Evolutionary conservation across 2,797 vertebrate species (phyloP), one percentile per base, ranked within the genome.

Genomic region (Schizothorax lantsangensis): DNA sequence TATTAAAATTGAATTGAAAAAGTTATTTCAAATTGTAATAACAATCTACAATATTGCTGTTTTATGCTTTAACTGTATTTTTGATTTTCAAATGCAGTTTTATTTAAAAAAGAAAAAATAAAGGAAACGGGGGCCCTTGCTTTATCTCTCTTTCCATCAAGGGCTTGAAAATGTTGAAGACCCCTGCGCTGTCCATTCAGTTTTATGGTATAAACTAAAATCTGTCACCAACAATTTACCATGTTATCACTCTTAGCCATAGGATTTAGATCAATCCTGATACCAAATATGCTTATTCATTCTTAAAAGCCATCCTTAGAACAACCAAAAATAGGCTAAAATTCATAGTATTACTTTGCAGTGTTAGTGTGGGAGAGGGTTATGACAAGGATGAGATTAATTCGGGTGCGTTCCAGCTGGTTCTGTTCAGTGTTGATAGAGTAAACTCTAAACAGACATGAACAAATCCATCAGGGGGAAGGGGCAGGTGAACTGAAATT

Each of bases 371-470:
- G 80, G 33, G 79, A 43, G 74, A 83, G 40, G 15, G 36, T 84
- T 85, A 66, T 80, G 52, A 59, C 40, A 72, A 86, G 78, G 75
- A 69, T 86, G 52, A 79, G 38, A 83, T 79, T 33, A 86, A 45
- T 74, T 52, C 36, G 11, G 64, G 79, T 59, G 77, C 83, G 75
- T 73, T 86, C 83, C 38, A 74, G 84, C 78, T 82, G 23, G 57
- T 86, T 83, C 81, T 72, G 81, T 74, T 79, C 64, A 84, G 59
- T 90, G 89, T 90, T 90, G 88, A 90, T 73, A 90, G 54, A 33
- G 86, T 86, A 90, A 90, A 90, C 89, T 88, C 69, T 30, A 87
- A 89, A 90, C 88, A 90, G 84, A 84, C 81, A 80, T 69, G 73
- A 80, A 78, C 71, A 84, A 88, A 79, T 86, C 74, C 84, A 89